Conservation (phyloP, 2,888 invertebrate species). For the Drosophila ustulata region DNA sequence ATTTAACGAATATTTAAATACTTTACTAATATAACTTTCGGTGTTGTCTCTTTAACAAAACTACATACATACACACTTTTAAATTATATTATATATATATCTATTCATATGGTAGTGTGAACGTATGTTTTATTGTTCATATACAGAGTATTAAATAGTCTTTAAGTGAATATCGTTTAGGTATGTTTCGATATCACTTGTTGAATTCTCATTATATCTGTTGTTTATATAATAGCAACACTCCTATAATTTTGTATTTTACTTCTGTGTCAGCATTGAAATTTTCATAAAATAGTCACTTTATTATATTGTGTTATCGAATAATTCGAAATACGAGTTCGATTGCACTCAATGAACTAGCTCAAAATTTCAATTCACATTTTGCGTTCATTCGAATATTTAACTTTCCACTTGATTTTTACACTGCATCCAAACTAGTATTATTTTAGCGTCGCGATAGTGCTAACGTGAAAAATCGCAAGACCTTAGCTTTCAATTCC, state of each 20-base stretch:
- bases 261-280: background rate
- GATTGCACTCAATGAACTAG: slow-evolving; percentile 4
- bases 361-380: background rate
- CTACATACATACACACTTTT: background rate
- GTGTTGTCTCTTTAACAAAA: background rate
- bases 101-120: background rate
- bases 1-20: background rate
- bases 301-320: slow-evolving; percentile 8
- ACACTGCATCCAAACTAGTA: no score
- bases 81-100: background rate
- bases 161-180: background rate
- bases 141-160: background rate
- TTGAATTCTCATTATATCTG: background rate
- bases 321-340: slow-evolving; percentile 12
- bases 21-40: background rate
- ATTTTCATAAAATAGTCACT: slow-evolving; percentile 31
- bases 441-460: no score
- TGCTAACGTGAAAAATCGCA: no score
- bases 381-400: background rate
- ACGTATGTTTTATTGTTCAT: background rate
- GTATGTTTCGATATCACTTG: background rate
- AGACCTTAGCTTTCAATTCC: no score
- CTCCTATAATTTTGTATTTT: slow-evolving; percentile 6
- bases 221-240: slow-evolving; percentile 3
- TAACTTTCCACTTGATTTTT: no score